Conservation (phyloP, 2,797 vertebrate species). For the Galaxias olidus region DNA sequence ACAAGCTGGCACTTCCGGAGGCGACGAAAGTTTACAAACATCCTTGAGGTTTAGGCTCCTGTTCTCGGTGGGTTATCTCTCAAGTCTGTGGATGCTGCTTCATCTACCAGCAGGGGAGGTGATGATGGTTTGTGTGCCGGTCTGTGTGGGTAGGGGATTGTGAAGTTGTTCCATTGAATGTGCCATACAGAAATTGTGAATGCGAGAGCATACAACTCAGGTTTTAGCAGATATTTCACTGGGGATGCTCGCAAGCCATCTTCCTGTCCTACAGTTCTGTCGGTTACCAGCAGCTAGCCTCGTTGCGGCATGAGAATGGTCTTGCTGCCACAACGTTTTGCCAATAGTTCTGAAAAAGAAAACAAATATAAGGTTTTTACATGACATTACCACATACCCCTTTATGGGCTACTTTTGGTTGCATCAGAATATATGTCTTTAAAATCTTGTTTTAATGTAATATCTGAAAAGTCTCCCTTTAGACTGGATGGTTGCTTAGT, state of each 20-base stretch:
- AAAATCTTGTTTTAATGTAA: too few relatives aligned
- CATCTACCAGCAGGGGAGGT: constrained; percentile 10
- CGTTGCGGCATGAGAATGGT: constrained; percentile 21
- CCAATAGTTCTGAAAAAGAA: constrained; percentile 20
- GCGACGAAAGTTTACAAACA: constrained; percentile 81
- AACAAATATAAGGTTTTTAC: constrained; percentile 1
- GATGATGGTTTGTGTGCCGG: constrained; percentile 10
- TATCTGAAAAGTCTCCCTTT: too few relatives aligned
- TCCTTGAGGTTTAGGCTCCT: constrained; percentile 69
- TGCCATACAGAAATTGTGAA: constrained; percentile 27
- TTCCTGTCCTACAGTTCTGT: constrained; percentile 10
- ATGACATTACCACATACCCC: too few relatives aligned
- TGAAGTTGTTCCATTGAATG: constrained; percentile 39
- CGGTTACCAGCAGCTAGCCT: constrained; percentile 3
- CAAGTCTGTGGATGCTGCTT: constrained; percentile 43
- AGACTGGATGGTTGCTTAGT: too few relatives aligned
- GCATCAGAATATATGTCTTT: too few relatives aligned
- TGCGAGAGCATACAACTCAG: too few relatives aligned
- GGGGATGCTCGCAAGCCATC: constrained; percentile 18
- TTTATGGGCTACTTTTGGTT: too few relatives aligned
- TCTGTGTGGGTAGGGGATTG: not conserved
- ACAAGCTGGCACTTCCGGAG: constrained; percentile 81
- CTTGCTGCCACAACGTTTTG: constrained; percentile 2
- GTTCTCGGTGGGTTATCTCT: constrained; percentile 25
- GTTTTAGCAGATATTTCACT: too few relatives aligned